These are phyloP conservation scores for Nomada fabriciana DNA, from an alignment of 2,888 invertebrate species.

Conservation along the genomic window DNA sequence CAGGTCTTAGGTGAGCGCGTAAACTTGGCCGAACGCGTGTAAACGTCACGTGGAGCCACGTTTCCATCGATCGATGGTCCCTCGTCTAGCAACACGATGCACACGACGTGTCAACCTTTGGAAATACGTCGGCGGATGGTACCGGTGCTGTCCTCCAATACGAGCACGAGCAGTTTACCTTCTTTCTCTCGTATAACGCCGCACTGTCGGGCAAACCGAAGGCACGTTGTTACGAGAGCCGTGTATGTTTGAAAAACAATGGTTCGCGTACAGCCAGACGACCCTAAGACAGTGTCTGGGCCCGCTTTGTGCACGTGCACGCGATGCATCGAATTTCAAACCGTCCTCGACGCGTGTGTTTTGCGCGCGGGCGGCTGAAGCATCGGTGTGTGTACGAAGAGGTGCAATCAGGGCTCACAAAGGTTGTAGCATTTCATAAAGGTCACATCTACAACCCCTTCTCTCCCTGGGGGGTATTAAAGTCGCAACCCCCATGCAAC, in stretches of 20 bases:
- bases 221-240: slow-evolving; percentile 18
- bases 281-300: slow-evolving; percentile 53
- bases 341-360: neutral
- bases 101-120: slow-evolving; percentile 3
- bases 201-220: slow-evolving; percentile 27
- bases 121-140: slow-evolving; percentile 36
- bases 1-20: slow-evolving; percentile 35
- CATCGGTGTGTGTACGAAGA: slow-evolving; percentile 53
- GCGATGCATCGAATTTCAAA: slow-evolving; percentile 4
- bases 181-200: slow-evolving; percentile 41
- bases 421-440: slow-evolving; percentile 81
- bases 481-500: slow-evolving; percentile 72
- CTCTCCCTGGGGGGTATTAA: slow-evolving; percentile 77
- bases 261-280: slow-evolving; percentile 42
- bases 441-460: slow-evolving; percentile 73
- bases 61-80: slow-evolving; percentile 62
- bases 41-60: slow-evolving; percentile 52
- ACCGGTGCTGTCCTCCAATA: slow-evolving; percentile 16
- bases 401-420: slow-evolving; percentile 76
- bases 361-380: slow-evolving; percentile 9
- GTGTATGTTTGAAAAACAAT: slow-evolving; percentile 66
- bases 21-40: slow-evolving; percentile 58
- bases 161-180: slow-evolving; percentile 20
- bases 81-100: slow-evolving; percentile 18
- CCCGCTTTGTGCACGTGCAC: slow-evolving; percentile 22